Conservation (phyloP, 2,113 vertebrate genomes). For the Cyprinodon tularosa region DNA sequence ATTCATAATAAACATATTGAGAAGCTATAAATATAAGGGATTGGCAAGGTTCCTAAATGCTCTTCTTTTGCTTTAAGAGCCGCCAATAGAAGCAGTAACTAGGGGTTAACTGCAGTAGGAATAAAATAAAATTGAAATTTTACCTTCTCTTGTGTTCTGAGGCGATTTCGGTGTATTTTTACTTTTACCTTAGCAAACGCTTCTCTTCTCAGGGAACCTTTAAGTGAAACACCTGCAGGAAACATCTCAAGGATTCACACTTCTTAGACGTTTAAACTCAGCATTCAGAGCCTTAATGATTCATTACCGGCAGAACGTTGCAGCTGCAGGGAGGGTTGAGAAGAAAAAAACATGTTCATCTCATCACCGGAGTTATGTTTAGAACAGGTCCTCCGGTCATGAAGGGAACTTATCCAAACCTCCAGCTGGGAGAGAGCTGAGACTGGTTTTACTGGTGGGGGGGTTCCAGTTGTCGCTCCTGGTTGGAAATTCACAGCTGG, state of each 20-base stretch:
- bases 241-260: conserved; percentile 22
- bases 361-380: conserved; percentile 17
- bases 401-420: conserved; percentile 9
- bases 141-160: not conserved
- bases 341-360: conserved; percentile 3
- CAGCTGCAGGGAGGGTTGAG: conserved; percentile 17
- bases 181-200: not conserved
- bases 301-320: conserved; percentile 16
- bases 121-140: not conserved
- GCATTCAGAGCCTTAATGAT: conserved; percentile 10
- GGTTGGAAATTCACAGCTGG: not conserved
- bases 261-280: conserved; percentile 7
- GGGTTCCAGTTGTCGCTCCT: not conserved
- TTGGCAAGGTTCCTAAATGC: not conserved
- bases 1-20: not conserved
- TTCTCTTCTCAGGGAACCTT: not conserved
- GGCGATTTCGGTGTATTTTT: not conserved
- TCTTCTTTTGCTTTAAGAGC: not conserved
- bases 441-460: conserved; percentile 13
- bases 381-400: conserved; percentile 16
- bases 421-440: conserved; percentile 7
- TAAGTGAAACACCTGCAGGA: conserved; percentile 10
- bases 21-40: not conserved
- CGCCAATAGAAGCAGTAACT: not conserved
- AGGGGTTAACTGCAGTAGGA: not conserved